Base-by-base conservation (phyloP, 2,113 vertebrate genomes). In the Crocuta crocuta region DNA sequence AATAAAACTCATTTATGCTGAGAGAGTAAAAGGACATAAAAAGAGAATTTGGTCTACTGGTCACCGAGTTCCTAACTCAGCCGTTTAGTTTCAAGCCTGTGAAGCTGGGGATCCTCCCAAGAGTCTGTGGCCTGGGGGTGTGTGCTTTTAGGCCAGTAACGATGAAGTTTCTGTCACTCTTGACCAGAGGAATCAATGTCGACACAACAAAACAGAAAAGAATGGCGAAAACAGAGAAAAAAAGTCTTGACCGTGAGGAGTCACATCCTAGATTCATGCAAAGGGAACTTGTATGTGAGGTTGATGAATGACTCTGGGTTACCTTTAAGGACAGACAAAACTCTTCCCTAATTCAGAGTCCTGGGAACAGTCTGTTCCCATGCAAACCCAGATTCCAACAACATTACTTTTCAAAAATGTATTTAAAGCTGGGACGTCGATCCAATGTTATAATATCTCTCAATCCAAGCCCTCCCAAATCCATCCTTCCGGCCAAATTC, bases 301-400 rank as follows among this genome's bases (percentile, higher is more conserved):
- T 10, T 86, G 21, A 15, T 53, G 50, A 50, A 43, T 81, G n/a
- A 17, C 43, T 17, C 7, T 35, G 28, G 9, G 19, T 12, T n/a
- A 7, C 19, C 31, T 58, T 53, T 39, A 39, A 39, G 39, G 39
- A 39, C 39, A 39, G 39, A 39, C 39, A 39, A 39, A 39, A 39
- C 3, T 39, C 39, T 39, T 39, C 26, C 45, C 7, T 1, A 48
- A 0, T 23, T 0, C 7, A 23, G 48, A n/a, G 13, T 43, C 7
- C 7, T 55, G 65, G 21, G 28, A 81, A 17, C 26, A 35, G n/a
- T 26, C 23, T 31, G 43, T 50, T 31, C 21, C 10, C 19, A 7
- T 7, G 19, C 7, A 6, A 68, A 66, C 35, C 43, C 26, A 80
- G 43, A n/a, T 3, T 80, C 43, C n/a, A 53, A 65, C 26, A 45